Evolutionary conservation across 2,797 vertebrate species (phyloP).

Genomic region (Catamblyrhynchus diadema): DNA sequence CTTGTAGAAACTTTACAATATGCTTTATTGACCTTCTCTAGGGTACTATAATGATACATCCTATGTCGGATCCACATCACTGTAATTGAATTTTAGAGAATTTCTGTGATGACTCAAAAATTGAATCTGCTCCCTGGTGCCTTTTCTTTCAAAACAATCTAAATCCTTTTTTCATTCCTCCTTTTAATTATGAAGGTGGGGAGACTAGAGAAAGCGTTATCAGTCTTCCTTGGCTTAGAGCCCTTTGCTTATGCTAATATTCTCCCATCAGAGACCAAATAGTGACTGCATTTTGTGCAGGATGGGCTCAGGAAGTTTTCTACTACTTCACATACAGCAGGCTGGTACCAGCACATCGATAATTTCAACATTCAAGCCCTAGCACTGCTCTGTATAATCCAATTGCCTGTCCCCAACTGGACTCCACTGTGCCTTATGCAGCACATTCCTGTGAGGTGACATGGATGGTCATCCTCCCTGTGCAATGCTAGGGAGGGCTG

Average conservation of each 20-base stretch:
- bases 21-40: constrained; percentile 38
- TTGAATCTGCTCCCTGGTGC: constrained; percentile 32
- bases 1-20: constrained; percentile 10
- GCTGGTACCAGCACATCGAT: not conserved
- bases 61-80: constrained; percentile 24
- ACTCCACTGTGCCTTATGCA: not conserved
- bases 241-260: not conserved
- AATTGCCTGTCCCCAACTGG: fast-evolving
- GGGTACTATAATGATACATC: constrained; percentile 27
- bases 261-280: not conserved
- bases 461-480: not conserved
- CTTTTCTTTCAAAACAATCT: constrained; percentile 47
- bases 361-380: not conserved
- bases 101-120: constrained; percentile 28
- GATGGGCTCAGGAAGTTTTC: not conserved
- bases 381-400: not conserved
- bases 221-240: not conserved
- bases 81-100: constrained; percentile 62
- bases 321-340: not conserved
- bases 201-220: not conserved
- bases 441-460: not conserved
- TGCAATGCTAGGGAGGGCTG: not conserved
- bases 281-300: not conserved
- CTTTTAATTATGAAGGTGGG: constrained; percentile 61
- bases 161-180: constrained; percentile 42